phyloP scores from a whole-genome alignment of 2,888 invertebrate genomes.

The Chaetogeoica ovagalla region DNA sequence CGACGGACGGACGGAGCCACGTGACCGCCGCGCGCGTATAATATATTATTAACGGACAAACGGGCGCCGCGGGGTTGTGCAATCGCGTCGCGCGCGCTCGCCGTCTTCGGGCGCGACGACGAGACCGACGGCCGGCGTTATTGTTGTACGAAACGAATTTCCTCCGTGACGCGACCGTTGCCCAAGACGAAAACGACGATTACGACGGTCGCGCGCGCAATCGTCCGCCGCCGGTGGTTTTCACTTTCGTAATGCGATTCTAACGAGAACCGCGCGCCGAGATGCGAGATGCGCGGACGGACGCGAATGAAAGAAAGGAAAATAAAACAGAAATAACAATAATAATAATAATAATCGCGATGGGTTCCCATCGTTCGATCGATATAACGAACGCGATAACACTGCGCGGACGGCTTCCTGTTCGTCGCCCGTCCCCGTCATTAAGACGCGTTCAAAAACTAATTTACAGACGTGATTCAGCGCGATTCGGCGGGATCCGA shows the following conservation, averaged over 20 bases:
- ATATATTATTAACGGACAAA: no score
- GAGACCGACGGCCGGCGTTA: neutral
- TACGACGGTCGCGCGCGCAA: neutral
- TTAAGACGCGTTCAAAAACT: slow-evolving; percentile 44
- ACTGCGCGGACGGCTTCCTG: neutral
- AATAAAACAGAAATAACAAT: neutral
- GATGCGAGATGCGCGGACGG: no score
- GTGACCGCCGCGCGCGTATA: no score
- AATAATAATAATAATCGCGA: slow-evolving; percentile 17
- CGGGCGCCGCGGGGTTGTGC: no score
- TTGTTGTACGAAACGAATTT: slow-evolving; percentile 41
- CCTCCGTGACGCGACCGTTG: slow-evolving; percentile 35
- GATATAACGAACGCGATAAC: slow-evolving; percentile 38
- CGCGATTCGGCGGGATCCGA: slow-evolving; percentile 20
- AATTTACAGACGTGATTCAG: slow-evolving; percentile 51
- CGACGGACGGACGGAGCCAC: no score
- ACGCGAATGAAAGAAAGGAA: no score
- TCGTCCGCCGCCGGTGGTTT: slow-evolving; percentile 36
- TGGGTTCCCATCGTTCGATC: slow-evolving; percentile 19
- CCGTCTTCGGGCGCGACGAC: no score
- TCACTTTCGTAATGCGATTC: slow-evolving; percentile 45
- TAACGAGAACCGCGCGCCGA: neutral
- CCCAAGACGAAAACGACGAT: slow-evolving; percentile 8
- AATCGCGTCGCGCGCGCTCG: no score
- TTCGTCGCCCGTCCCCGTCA: neutral